Base-by-base conservation (phyloP, 2,888 invertebrate species). In the Adela reaumurella region DNA sequence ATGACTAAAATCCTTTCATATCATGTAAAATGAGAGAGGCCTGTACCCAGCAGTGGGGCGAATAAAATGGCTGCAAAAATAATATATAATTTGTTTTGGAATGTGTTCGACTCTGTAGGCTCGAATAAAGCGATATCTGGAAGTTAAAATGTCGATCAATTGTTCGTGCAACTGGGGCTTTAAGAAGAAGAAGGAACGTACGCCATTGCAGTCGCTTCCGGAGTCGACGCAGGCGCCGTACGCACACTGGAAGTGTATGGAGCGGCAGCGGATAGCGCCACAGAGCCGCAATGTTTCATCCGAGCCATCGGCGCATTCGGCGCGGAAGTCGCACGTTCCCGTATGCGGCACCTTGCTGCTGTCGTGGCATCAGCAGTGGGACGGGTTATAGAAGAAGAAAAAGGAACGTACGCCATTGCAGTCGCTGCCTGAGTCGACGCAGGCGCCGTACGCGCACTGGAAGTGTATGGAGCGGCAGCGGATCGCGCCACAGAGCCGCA, bases 211-310 rank as follows among this genome's bases (percentile, higher is more conserved):
- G 45, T 69, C 65, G 0, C 73, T 64, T 17, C 78, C 74, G 2
- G 80, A 74, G 54, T 85, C 83, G 0, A 85, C 74, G 54, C 86
- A 86, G 0, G 82, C 85, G 1, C 85, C 85, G 56, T 86, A 85
- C 0, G 71, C 70, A 57, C 86, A 86, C 43, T 82, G 81, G 63
- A 83, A 86, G 47, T 83, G 70, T 55, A 74, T 80, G 0, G 61
- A 52, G 0, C 77, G 74, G 56, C 87, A 87, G 0, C 50, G 58
- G 44, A 62, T 66, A 1, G 56, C 64, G 0, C 68, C 70, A 53
- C 77, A 78, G 0, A 68, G 59, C 4, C 58, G 54, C 0, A 74
- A 57, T 0, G 63, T 65, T 58, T 77, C 77, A 46, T 78, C 77
- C 0, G 70, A 70, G 0, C 70, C 70, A 46, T 77, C 76, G 0